Base-by-base conservation (phyloP, 2,113 vertebrate species). In the Callopanchax toddi region DNA sequence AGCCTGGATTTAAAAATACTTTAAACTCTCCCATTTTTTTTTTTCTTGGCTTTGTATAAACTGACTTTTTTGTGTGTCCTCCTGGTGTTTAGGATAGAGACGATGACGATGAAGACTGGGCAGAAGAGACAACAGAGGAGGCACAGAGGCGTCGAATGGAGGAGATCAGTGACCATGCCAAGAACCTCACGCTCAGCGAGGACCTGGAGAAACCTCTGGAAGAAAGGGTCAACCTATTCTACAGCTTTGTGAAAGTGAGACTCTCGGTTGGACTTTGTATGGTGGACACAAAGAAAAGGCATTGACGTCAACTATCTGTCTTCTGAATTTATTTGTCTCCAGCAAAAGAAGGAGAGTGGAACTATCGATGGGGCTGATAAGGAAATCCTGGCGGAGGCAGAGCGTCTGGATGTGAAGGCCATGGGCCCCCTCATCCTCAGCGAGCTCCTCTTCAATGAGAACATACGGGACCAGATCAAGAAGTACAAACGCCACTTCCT, bases 391-490 rank as follows among this genome's bases (percentile, higher is more conserved):
- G 95, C 95, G 42, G 97, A 99, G 91, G 97, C 96, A 26, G 97
- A 99, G 91, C 93, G 96, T 63, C 92, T 99, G 88, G 97, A 99
- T 66, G 96, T 99, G 29, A 98, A 95, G 86, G 94, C 95, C 55
- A 97, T 98, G 96, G 97, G 96, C 22, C 96, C 97, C 0, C 94
- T 99, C 56, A 98, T 99, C 85, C 91, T 99, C 74, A 98, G 96
- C 32, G 96, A 99, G 90, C 95, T 99, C 81, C 95, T 99, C 62
- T 98, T 99, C 25, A 89, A 96, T 0, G 95, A 95, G 73, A 98
- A 96, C 87, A 98, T 99, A 60, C 93, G 97, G 37, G 96, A 99
- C 59, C 97, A 99, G 89, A 96, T 99, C 67, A 93, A 95, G 89
- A 99, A 96, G 86, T 99, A 98, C 83, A 95, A 96, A 52, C 95